Percentiles rank a stretch among this genome's conserved stretches.
Evolutionary conservation across 2,797 vertebrate genomes (phyloP).

Genomic region (Cephalopachus bancanus): DNA sequence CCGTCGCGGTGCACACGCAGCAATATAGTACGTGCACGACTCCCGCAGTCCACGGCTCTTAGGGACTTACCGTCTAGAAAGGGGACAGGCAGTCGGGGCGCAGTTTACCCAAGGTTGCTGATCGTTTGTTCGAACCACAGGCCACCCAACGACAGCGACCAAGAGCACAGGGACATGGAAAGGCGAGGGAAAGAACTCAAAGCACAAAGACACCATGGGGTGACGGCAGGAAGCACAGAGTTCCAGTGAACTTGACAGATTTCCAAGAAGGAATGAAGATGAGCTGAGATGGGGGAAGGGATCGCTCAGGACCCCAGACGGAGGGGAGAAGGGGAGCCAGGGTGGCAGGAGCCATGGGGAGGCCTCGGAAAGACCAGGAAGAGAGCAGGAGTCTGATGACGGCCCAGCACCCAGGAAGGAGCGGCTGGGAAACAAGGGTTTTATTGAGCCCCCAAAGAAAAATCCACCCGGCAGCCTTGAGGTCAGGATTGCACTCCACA

Average conservation of each 20-base stretch:
- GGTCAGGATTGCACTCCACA: not conserved
- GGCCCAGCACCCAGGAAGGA: slow-evolving; percentile 95
- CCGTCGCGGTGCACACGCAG: not conserved
- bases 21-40: not conserved
- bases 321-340: slow-evolving; percentile 94
- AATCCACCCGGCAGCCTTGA: not conserved
- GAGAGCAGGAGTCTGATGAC: slow-evolving; percentile 94
- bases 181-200: slow-evolving; percentile 94
- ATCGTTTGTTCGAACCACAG: slow-evolving; percentile 78
- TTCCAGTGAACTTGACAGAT: slow-evolving; percentile 95
- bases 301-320: slow-evolving; percentile 95
- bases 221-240: slow-evolving; percentile 94
- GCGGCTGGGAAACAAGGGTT: slow-evolving; percentile 96
- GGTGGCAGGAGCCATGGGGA: slow-evolving; percentile 91
- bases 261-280: slow-evolving; percentile 94
- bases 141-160: slow-evolving; percentile 93
- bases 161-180: slow-evolving; percentile 94
- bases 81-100: not conserved
- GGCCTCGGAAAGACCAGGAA: slow-evolving; percentile 92
- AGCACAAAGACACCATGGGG: slow-evolving; percentile 92
- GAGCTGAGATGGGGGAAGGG: slow-evolving; percentile 97
- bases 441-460: slow-evolving; percentile 46
- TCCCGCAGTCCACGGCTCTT: not conserved
- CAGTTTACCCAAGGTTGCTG: not conserved
- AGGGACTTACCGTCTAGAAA: not conserved